Evolutionary conservation across 2,113 vertebrate genomes (phyloP).

Genomic region (Nanorana parkeri): DNA sequence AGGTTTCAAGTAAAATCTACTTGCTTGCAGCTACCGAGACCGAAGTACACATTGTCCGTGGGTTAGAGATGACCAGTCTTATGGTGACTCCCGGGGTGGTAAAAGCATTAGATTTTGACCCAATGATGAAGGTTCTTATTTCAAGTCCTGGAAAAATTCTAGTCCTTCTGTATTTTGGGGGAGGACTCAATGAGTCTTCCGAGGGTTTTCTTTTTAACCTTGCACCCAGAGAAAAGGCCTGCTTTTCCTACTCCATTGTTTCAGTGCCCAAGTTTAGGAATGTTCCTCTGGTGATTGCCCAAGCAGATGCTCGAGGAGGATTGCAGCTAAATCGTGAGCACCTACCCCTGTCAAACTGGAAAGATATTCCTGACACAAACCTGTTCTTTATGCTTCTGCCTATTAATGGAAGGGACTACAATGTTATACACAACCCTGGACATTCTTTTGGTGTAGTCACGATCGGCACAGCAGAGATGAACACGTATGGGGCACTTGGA

Average conservation of each 20-base stretch:
- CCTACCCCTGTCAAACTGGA: background rate
- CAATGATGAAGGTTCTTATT: background rate
- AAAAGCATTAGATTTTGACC: background rate
- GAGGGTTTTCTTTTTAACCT: background rate
- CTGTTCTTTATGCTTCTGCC: background rate
- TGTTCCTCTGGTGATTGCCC: background rate
- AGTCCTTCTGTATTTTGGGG: background rate
- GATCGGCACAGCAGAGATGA: background rate
- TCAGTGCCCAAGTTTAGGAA: background rate
- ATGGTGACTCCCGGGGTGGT: background rate
- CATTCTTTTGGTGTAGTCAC: background rate
- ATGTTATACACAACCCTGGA: background rate
- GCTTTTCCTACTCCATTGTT: background rate
- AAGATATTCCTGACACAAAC: background rate
- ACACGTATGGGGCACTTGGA: conserved; percentile 1
- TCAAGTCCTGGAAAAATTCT: background rate
- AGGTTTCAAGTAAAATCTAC: background rate
- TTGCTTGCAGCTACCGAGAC: background rate
- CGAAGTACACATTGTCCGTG: background rate
- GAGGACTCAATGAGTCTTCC: background rate
- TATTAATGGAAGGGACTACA: background rate
- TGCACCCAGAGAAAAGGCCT: background rate
- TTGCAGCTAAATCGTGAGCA: background rate
- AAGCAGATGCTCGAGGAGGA: background rate
- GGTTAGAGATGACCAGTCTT: too few species aligned